Percentiles rank a stretch among this genome's conserved stretches.
These are phyloP conservation scores for Microcebus griseorufus DNA, from an alignment of 2,113 vertebrate genomes.

Conservation along the genomic window DNA sequence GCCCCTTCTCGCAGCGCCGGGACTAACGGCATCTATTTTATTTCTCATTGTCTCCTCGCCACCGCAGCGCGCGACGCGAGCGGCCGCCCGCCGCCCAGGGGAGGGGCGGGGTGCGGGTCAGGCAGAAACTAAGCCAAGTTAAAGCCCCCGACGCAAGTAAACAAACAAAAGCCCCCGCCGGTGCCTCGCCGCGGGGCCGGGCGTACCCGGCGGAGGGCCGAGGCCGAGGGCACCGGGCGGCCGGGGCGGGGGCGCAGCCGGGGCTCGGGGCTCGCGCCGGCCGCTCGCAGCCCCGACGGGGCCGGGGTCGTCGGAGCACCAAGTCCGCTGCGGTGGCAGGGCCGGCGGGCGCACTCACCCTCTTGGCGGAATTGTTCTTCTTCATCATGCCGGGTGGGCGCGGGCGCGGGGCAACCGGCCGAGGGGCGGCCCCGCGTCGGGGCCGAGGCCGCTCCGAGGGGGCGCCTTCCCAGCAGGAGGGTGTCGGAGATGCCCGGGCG, in stretches of 20 bases:
- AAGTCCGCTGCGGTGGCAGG: background rate
- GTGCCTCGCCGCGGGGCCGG: background rate
- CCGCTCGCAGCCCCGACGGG: background rate
- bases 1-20: background rate
- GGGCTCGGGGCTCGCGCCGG: background rate
- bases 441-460: background rate
- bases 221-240: background rate
- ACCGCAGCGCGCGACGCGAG: background rate
- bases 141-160: background rate
- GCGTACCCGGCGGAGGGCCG: background rate
- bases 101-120: background rate
- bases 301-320: background rate
- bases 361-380: conserved; percentile 89
- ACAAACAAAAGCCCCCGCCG: conserved; percentile 48
- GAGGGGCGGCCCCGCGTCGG: conserved; percentile 34
- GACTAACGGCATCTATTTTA: background rate
- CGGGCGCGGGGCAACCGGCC: background rate
- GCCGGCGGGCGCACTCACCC: conserved; percentile 86
- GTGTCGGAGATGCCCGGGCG: conserved; percentile 54
- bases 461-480: conserved; percentile 49
- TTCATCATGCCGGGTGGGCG: conserved; percentile 88
- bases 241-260: background rate
- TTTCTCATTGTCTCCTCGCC: conserved; percentile 58
- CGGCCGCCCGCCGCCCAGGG: background rate
- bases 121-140: conserved; percentile 18